Evolutionary conservation across 1,140 invertebrate species (phyloP).

Genomic region (Prorops nasuta): DNA sequence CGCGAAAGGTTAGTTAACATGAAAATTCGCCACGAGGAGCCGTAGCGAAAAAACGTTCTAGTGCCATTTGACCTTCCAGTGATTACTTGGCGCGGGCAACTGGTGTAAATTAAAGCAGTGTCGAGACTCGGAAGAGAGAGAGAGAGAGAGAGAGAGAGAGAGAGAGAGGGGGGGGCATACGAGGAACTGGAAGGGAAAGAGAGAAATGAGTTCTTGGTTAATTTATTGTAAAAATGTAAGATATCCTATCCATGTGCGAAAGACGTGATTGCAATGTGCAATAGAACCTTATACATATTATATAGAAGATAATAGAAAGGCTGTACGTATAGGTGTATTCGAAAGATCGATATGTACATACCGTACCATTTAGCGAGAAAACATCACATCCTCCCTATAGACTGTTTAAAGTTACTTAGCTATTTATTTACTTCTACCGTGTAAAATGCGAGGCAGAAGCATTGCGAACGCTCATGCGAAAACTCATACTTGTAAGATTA

Average conservation of each 20-base stretch:
- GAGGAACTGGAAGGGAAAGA: background rate
- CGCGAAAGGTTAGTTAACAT: no score
- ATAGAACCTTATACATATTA: constrained; percentile 43
- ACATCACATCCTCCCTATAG: constrained; percentile 44
- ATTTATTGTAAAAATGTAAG: constrained; percentile 56
- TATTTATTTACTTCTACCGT: constrained; percentile 54
- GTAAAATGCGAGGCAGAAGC: constrained; percentile 20
- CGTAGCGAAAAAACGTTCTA: constrained; percentile 12
- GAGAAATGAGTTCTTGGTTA: constrained; percentile 30
- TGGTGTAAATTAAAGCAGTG: no score
- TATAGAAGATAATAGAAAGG: constrained; percentile 26
- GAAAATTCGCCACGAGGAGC: no score
- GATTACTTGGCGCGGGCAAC: background rate
- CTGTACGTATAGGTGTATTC: constrained; percentile 35
- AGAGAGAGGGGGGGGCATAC: background rate
- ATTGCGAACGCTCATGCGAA: constrained; percentile 19
- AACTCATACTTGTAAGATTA: constrained; percentile 46
- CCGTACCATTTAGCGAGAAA: constrained; percentile 38
- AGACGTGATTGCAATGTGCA: constrained; percentile 49
- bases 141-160: constrained; percentile 2
- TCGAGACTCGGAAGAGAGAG: background rate
- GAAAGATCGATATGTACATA: no score
- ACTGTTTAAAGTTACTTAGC: constrained; percentile 57
- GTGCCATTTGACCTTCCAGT: constrained; percentile 21
- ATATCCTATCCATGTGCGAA: constrained; percentile 32